Conservation (phyloP, 2,888 invertebrate genomes). For the Rotaria socialis region DNA sequence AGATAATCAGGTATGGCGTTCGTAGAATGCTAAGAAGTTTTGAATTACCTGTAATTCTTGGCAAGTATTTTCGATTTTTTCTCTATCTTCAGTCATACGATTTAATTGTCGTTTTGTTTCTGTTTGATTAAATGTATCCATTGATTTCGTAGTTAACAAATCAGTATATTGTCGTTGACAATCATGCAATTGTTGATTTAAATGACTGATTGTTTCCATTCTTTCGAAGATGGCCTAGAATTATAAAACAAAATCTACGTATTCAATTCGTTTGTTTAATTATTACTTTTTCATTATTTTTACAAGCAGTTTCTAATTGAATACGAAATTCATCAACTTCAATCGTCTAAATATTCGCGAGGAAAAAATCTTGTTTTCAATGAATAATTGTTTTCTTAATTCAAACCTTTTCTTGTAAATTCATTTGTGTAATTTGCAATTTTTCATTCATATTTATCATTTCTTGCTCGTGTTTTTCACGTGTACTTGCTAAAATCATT, state of each 20-base stretch:
- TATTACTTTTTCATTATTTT: conserved; percentile 1
- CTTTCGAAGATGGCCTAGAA: conserved; percentile 11
- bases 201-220: conserved; percentile 19
- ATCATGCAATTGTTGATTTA: conserved; percentile 31
- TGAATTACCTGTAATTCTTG: not conserved
- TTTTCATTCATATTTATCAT: conserved; percentile 13
- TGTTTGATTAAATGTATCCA: conserved; percentile 3
- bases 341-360: not conserved
- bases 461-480: conserved; percentile 35
- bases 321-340: conserved; percentile 30
- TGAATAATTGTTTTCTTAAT: not conserved
- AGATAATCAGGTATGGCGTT: too few species aligned
- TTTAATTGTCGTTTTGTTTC: not conserved
- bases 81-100: not conserved
- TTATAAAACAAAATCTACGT: too few species aligned
- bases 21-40: not conserved
- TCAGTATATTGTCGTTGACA: conserved; percentile 30
- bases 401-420: conserved; percentile 32
- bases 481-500: conserved; percentile 2
- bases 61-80: not conserved
- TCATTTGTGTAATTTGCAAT: not conserved
- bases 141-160: conserved; percentile 1
- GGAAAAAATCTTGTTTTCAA: too few species aligned
- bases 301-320: conserved; percentile 19
- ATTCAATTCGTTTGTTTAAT: not conserved